These are phyloP conservation scores for Drosophila barbarae DNA, from an alignment of 2,888 invertebrate species.

Conservation along the genomic window DNA sequence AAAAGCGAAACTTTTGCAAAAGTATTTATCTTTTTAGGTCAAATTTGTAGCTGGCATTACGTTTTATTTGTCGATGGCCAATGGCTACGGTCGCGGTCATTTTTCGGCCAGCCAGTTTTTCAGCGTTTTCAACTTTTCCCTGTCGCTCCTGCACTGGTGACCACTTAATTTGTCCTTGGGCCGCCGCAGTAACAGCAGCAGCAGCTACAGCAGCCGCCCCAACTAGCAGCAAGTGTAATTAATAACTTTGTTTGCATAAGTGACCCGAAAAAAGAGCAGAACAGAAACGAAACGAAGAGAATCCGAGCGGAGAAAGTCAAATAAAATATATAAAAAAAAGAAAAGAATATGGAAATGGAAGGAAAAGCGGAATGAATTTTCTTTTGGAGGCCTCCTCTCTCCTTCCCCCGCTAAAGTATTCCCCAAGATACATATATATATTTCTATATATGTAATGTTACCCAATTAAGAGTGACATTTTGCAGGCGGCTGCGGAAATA, in stretches of 20 bases:
- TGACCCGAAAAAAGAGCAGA: constrained; percentile 44
- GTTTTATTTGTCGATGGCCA: constrained; percentile 48
- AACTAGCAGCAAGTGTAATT: constrained; percentile 53
- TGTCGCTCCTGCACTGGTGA: constrained; percentile 49
- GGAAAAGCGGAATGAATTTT: constrained; percentile 29
- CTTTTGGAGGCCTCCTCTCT: not conserved
- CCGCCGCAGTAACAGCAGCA: constrained; percentile 31
- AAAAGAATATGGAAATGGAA: constrained; percentile 2
- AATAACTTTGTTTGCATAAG: constrained; percentile 58
- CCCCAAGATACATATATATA: constrained; percentile 18
- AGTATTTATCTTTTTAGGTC: constrained; percentile 67
- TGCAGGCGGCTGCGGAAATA: constrained; percentile 34
- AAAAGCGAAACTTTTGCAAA: constrained; percentile 48
- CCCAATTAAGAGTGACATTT: constrained; percentile 40
- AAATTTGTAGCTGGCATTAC: constrained; percentile 50
- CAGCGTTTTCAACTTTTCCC: constrained; percentile 31
- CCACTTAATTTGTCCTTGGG: constrained; percentile 57
- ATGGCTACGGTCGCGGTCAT: constrained; percentile 45
- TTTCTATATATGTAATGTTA: constrained; percentile 21
- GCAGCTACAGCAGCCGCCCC: constrained; percentile 28
- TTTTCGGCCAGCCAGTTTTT: constrained; percentile 32
- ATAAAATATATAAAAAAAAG: constrained; percentile 21
- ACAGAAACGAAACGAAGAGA: constrained; percentile 12
- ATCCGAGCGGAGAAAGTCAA: constrained; percentile 20
- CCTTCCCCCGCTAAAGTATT: constrained; percentile 16